Evolutionary conservation across 2,888 invertebrate genomes (phyloP).

Genomic region (Epistrophe grossulariae): DNA sequence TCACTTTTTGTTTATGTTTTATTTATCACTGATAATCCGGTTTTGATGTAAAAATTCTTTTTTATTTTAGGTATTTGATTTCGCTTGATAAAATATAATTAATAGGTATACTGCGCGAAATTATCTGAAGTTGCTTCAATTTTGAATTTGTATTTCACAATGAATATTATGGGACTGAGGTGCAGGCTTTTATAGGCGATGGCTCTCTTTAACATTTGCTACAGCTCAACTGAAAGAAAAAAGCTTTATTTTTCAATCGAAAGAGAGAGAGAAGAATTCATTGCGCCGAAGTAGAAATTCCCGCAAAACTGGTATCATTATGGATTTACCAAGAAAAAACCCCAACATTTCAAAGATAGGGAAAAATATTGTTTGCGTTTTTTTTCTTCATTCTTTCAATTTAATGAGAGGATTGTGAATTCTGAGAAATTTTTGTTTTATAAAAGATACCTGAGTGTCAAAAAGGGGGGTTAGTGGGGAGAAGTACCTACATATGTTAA

Average conservation of each 20-base stretch:
- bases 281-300: conserved; percentile 69
- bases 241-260: conserved; percentile 39
- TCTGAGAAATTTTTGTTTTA: conserved; percentile 39
- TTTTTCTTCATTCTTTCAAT: neutral
- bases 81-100: conserved; percentile 27
- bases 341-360: conserved; percentile 34
- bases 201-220: conserved; percentile 78
- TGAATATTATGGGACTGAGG: conserved; percentile 79
- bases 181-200: conserved; percentile 80
- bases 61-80: neutral
- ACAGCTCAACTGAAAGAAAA: neutral
- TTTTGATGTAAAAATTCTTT: neutral
- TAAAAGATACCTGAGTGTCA: neutral
- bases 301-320: conserved; percentile 67
- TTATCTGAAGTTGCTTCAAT: conserved; percentile 80
- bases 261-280: conserved; percentile 26
- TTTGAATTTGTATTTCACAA: conserved; percentile 83
- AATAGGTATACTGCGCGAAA: conserved; percentile 8
- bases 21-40: conserved; percentile 69
- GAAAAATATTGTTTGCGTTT: neutral
- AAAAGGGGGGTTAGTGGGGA: neutral
- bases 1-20: conserved; percentile 53
- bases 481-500: neutral
- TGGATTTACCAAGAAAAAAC: conserved; percentile 73
- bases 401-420: conserved; percentile 48